Evolutionary conservation across 2,113 vertebrate genomes (phyloP), one percentile per base, ranked within the genome.

Genomic region (Anthoscopus minutus): DNA sequence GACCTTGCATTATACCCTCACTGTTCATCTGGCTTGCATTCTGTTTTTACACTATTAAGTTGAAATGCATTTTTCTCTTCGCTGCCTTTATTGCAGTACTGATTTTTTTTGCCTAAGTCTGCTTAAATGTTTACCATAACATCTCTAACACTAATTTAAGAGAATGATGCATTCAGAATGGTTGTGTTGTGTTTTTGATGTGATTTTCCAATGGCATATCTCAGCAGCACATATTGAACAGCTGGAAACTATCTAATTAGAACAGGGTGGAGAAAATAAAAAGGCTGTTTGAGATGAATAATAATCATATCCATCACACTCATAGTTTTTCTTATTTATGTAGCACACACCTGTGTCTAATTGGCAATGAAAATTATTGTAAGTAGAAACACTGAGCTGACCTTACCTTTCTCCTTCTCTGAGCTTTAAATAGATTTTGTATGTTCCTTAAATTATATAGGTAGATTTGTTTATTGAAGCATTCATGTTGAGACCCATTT

Each of bases 191-290:
- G 64, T 71, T 93, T 95, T 65, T 24, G 35, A 61, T 88, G 71
- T 51, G 56, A 84, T 89, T 96, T 88, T 95, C 78, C 79, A 89
- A 57, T 70, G 84, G 64, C 60, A 16, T 33, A 72, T 93, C 85
- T 93, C 83, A 92, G 73, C 30, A 87, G 87, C 73, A 89, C 96
- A 89, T 81, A 50, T 51, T 95, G 92, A 96, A 81, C 96, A 96
- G 89, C 94, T 97, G 96, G 93, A 95, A 96, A 94, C 88, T 71
- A 92, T 82, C 89, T 96, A 95, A 96, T 96, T 96, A 95, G 78
- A 95, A 81, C 45, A 81, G 40, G 25, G 54, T 89, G 45, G 21
- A 22, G 65, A 84, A 91, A 81, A 71, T 62, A 56, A 94, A 80
- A 72, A 77, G 37, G 33, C 30, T 83, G 21, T 81, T 94, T 92